These are phyloP conservation scores for Oncorhynchus tshawytscha DNA, from an alignment of 2,113 vertebrate genomes.

Conservation along the genomic window DNA sequence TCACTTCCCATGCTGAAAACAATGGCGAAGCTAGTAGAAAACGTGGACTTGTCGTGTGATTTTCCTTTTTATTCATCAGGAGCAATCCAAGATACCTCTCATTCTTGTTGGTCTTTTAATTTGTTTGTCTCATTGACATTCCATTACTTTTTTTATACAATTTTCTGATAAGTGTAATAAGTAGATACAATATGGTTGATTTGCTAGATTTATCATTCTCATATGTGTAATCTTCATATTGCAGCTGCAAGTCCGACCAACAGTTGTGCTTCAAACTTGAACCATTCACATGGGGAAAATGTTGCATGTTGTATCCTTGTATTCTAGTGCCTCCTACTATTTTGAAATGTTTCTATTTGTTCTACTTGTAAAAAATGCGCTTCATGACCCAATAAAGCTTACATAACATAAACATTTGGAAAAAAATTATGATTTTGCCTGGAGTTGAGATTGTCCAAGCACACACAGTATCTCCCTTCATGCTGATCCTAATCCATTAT, in stretches of 20 bases:
- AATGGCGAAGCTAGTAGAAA: no score
- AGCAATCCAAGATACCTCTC: background rate
- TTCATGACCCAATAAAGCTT: constrained; percentile 51
- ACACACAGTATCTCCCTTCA: constrained; percentile 45
- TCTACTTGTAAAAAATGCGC: constrained; percentile 26
- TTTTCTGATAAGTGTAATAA: background rate
- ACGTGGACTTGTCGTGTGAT: background rate
- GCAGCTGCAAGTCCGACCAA: background rate
- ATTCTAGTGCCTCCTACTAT: background rate
- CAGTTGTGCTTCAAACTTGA: background rate
- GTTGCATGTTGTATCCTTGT: constrained; percentile 5
- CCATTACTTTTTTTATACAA: background rate
- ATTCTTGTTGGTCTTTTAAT: background rate
- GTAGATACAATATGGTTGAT: background rate
- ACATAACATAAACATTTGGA: constrained; percentile 52
- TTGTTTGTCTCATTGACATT: background rate
- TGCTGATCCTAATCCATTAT: constrained; percentile 63
- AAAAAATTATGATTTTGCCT: constrained; percentile 39
- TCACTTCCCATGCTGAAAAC: no score
- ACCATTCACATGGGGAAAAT: background rate
- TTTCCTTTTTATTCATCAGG: background rate
- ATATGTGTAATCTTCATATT: background rate
- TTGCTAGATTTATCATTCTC: background rate
- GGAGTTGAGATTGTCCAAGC: constrained; percentile 48
- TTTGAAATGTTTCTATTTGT: constrained; percentile 24